Evolutionary conservation across 2,797 vertebrate species (phyloP).

Genomic region (Lateolabrax maculatus): DNA sequence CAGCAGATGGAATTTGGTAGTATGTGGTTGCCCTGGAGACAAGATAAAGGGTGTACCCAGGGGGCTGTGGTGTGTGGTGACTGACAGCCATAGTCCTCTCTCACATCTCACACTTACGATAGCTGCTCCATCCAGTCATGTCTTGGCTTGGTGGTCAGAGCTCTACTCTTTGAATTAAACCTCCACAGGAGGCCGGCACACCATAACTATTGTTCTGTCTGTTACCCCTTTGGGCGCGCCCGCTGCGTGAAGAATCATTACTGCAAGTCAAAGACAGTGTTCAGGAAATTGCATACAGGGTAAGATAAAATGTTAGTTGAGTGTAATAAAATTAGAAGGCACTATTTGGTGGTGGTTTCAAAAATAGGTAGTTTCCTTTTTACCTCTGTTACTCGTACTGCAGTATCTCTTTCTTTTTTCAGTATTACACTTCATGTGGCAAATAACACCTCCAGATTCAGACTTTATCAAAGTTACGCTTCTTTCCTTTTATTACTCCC

Average conservation of each 20-base stretch:
- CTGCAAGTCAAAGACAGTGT: conserved; percentile 13
- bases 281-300: conserved; percentile 11
- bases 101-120: conserved; percentile 46
- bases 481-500: conserved; percentile 50
- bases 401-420: conserved; percentile 11
- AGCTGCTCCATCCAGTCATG: conserved; percentile 42
- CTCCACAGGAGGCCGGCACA: conserved; percentile 12
- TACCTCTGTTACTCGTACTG: neutral
- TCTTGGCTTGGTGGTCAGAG: conserved; percentile 56
- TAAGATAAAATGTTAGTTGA: conserved; percentile 30
- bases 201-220: conserved; percentile 30
- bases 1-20: conserved; percentile 70
- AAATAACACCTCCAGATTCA: conserved; percentile 44
- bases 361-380: neutral
- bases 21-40: conserved; percentile 79
- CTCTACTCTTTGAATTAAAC: conserved; percentile 56
- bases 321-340: conserved; percentile 37
- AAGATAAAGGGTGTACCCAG: conserved; percentile 69
- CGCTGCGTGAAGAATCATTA: conserved; percentile 37
- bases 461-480: conserved; percentile 35
- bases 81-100: conserved; percentile 65
- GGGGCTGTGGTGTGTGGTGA: conserved; percentile 58
- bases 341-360: conserved; percentile 11
- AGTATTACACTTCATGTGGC: conserved; percentile 26
- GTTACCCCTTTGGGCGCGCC: neutral